These are phyloP conservation scores for Polypedilum vanderplanki DNA, from an alignment of 1,140 invertebrate species.

Conservation along the genomic window DNA sequence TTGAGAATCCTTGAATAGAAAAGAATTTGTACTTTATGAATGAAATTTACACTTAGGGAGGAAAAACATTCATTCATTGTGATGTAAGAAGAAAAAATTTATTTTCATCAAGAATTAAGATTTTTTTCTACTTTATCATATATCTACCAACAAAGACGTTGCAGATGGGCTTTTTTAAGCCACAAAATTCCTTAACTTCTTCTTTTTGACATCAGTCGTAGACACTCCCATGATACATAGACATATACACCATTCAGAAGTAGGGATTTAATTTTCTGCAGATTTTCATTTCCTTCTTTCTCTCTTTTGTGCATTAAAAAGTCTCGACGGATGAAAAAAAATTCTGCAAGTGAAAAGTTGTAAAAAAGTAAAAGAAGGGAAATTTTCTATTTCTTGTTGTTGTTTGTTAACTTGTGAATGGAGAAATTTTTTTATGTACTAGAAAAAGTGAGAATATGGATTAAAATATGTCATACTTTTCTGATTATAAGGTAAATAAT, in stretches of 20 bases:
- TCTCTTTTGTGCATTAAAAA: constrained; percentile 19
- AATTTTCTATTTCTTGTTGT: background rate
- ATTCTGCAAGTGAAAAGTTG: background rate
- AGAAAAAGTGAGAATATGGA: too few species aligned
- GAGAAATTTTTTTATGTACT: too few species aligned
- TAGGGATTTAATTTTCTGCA: constrained; percentile 24
- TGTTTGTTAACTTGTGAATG: background rate
- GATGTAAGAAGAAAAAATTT: too few species aligned
- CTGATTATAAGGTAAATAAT: too few species aligned
- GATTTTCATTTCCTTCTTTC: constrained; percentile 21
- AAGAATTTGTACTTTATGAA: background rate
- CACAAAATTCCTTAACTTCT: constrained; percentile 4
- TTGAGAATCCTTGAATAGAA: background rate
- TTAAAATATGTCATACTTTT: too few species aligned
- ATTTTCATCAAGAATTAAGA: background rate
- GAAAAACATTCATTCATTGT: background rate
- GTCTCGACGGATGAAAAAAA: constrained; percentile 1
- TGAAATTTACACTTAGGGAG: background rate
- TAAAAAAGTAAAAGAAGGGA: background rate
- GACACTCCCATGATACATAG: background rate
- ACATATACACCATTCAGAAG: background rate
- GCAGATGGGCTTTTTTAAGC: constrained; percentile 10
- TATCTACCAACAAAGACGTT: too few species aligned
- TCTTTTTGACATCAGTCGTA: background rate
- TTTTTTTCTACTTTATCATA: background rate